Base-by-base conservation (phyloP, 2,888 invertebrate genomes). In the Empis stercorea region DNA sequence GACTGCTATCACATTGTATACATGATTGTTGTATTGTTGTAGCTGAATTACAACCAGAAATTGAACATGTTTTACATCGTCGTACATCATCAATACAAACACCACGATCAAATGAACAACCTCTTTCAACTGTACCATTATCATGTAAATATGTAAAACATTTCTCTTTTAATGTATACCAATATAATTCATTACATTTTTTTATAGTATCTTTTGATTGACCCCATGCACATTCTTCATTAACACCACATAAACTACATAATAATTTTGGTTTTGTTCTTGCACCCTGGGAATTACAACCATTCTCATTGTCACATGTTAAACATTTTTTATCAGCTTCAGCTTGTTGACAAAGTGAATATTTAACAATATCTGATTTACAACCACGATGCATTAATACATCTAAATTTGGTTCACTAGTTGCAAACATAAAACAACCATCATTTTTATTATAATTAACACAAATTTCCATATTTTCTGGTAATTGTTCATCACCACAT, bases 321-420 rank as follows among this genome's bases (percentile, higher is more conserved):
- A 48, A 43, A 34, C 56, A 56, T 17, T 48, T 48, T 7, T 48
- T 50, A n/a, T 39, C 45, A 9, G 23, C 14, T 4, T 36, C 43
- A 14, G 47, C 34, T 4, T 40, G 40, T 9, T 48, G 17, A 45
- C 62, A 62, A 14, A 54, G 52, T 9, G 2, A 13, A 7, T 46
- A 47, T 4, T 43, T 43, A 15, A 30, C 43, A 4, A 20, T 14
- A 44, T 59, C 55, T 1, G 61, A 59, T 5, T 50, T 39, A 46
- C 62, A 62, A 20, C 62, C 61, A 4, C 62, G 56, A 30, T 37
- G 43, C 54, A 59, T 56, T 15, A 23, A 32, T 0, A 34, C 14
- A 11, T 27, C 23, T 7, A 9, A 27, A 13, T 32, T 10, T 4
- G 49, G 39, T 0, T 47, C 51, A 32, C 48, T 51, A 1, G 49